Base-by-base conservation (phyloP, 2,113 vertebrate species). In the Phaethornis superciliosus region DNA sequence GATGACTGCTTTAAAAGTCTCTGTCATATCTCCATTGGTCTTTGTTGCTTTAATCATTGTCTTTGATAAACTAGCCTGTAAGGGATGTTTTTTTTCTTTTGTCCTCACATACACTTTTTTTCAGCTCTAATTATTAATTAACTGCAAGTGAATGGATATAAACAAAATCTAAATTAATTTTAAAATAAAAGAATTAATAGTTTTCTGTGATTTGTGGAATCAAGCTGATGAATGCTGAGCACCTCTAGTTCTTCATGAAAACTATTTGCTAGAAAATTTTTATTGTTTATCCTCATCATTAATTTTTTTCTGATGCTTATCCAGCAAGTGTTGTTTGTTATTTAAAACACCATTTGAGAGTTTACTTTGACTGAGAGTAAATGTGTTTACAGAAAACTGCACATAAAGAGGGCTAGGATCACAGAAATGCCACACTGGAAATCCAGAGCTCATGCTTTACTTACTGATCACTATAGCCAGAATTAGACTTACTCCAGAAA, bases 351-450 rank as follows among this genome's bases (percentile, higher is more conserved):
- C 2, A 33, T 86, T 76, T 65, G 44, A 55, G 62, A 65, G 9
- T 85, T 87, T 82, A 37, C 12, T 44, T 5, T 64, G 20, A 54
- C 32, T 15, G 12, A 85, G 15, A 85, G 27, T 77, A 80, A 92
- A 85, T 3, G 59, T 5, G 6, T 23, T 35, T 86, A 20, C 24
- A 60, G 58, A 81, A 64, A n/a, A 40, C 27, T 14, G 40, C 20
- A 15, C 3, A 1, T 86, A 44, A 79, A 64, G 18, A 47, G 40
- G 35, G 8, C 30, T 42, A 77, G 37, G 0, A 0, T 21, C 7
- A 47, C 33, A 54, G 52, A 85, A 92, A 76, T 23, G 7, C 8
- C 9, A 14, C 54, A 7, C 15, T 64, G 24, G 35, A 78, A 81
- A 52, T 72, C 46, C 35, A 32, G 47, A 40, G 10, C 5, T 28